Conservation (phyloP, 1,140 invertebrate genomes). For the Coptotermes formosanus region DNA sequence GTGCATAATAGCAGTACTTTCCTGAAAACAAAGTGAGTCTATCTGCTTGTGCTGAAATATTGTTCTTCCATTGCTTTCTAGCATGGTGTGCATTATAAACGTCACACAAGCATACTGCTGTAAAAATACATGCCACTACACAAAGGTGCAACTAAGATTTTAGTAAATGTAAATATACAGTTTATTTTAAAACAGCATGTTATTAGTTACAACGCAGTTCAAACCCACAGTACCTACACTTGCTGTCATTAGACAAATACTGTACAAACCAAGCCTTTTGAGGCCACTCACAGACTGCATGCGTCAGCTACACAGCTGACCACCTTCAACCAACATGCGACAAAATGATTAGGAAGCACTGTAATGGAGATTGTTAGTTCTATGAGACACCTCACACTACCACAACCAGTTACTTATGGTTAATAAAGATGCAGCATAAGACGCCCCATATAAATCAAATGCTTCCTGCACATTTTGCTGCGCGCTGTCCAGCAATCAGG, state of each 20-base stretch:
- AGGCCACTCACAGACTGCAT: conserved; percentile 16
- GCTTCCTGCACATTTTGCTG: conserved; percentile 10
- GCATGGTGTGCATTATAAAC: no score
- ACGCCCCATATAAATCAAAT: neutral
- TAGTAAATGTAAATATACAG: neutral
- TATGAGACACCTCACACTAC: conserved; percentile 14
- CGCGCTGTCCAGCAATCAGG: conserved; percentile 2
- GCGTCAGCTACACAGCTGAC: conserved; percentile 4
- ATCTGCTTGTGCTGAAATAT: no score
- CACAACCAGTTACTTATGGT: neutral
- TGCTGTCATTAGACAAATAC: neutral
- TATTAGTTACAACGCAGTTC: neutral
- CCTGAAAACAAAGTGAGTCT: no score
- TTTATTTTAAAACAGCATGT: neutral
- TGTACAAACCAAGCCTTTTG: neutral
- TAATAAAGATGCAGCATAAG: neutral
- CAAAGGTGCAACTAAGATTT: neutral
- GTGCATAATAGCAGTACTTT: no score
- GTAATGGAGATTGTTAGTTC: neutral
- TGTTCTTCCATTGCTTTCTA: no score
- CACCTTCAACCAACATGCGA: conserved; percentile 13
- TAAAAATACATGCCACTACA: neutral
- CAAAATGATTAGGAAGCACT: conserved; percentile 3
- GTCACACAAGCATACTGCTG: no score
- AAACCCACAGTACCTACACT: neutral